Evolutionary conservation across 2,113 vertebrate genomes (phyloP), one percentile per base, ranked within the genome.

Genomic region (Neomonachus schauinslandi): DNA sequence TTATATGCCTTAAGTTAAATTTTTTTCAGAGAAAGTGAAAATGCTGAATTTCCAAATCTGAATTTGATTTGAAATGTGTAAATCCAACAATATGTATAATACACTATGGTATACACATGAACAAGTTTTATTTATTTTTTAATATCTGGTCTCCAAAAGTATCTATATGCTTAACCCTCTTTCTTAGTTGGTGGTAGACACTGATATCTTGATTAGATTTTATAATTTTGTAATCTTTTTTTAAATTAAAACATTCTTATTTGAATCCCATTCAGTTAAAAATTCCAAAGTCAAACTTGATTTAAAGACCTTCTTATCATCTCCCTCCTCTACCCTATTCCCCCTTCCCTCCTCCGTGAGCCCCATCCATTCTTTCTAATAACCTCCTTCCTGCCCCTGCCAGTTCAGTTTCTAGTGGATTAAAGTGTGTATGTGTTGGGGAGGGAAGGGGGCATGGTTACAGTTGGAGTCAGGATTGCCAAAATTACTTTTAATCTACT

Each of bases 401-500:
- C 65, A 36, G 22, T 89, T 21, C 33, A 33, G 2, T 55, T 91
- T 22, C 28, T 42, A 55, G 31, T 19, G n/a, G 3, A 39, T 71
- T 83, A 18, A 31, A 13, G 36, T n/a, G 28, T 57, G 4, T 55
- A 2, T 69, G 36, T 86, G 51, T 24, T 80, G 15, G 26, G 9
- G n/a, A 4, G 49, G 7, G 13, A n/a, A 13, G 4, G 10, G 6
- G 51, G 6, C 19, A 31, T 85, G 59, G 51, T 61, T 69, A 86
- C 36, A 18, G 8, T 85, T 51, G 11, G 42, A 53, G 36, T 69
- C 31, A 31, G 12, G 18, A 24, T 42, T 90, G 21, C 10, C 26
- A 88, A 83, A 90, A 18, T 93, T 80, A 80, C 39, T 88, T 81
- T 86, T 93, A 79, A 83, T 42, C 31, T 61, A 84, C 6, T 69